A percentile compares a stretch with the other conserved stretches of the same genome.
Evolutionary conservation across 2,113 vertebrate genomes (phyloP).

Genomic region (Ciconia stormi): DNA sequence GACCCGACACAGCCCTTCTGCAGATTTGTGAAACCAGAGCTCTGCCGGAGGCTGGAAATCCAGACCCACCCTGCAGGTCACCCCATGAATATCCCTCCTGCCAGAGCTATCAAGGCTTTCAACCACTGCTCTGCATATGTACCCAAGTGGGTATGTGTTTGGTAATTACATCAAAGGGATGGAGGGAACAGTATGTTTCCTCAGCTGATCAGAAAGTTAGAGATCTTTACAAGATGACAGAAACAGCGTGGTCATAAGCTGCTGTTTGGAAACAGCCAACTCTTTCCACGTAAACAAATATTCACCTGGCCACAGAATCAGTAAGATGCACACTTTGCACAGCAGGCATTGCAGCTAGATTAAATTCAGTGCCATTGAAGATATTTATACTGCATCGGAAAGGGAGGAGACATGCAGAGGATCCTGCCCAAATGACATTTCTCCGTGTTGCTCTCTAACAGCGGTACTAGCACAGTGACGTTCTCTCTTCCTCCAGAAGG

Average conservation of each 20-base stretch:
- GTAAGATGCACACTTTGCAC: rapidly evolving
- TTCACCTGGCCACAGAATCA: background rate
- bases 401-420: background rate
- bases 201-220: background rate
- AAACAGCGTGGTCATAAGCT: background rate
- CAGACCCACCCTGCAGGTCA: background rate
- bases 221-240: background rate
- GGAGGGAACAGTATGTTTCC: background rate
- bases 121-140: background rate
- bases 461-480: background rate
- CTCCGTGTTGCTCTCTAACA: background rate
- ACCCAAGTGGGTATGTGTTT: rapidly evolving
- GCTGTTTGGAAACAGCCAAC: background rate
- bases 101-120: background rate
- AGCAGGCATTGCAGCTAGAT: background rate
- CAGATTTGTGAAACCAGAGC: background rate
- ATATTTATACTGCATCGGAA: background rate
- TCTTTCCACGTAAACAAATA: background rate
- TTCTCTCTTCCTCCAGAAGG: background rate
- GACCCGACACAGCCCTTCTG: background rate
- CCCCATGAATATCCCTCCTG: rapidly evolving
- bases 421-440: background rate
- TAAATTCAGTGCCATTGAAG: background rate
- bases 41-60: background rate
- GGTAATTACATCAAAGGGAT: background rate